Base-by-base conservation (phyloP, 2,113 vertebrate species). In the Collichthys lucidus region DNA sequence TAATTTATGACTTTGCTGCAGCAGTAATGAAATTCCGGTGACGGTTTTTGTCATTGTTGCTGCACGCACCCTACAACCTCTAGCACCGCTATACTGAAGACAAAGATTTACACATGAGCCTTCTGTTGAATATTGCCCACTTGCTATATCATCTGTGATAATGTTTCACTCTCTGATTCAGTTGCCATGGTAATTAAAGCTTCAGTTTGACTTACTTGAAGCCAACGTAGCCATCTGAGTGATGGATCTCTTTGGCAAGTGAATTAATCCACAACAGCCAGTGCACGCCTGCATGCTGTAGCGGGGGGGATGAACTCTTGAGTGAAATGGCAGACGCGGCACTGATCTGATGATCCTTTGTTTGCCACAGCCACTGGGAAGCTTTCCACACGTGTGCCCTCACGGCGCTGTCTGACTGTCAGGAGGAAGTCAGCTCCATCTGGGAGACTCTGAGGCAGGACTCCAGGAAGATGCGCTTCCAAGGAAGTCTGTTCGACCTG, bases 401-500 rank as follows among this genome's bases (percentile, higher is more conserved):
- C 82, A 83, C 85, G 0, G 93, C 72, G 0, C 89, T 96, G 82
- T 92, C 94, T 70, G 88, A 94, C 77, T 95, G 95, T 87, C 91
- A 94, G 84, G 86, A 94, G 80, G 95, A 96, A 89, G 95, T 95
- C 65, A 92, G 88, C 4, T 92, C 92, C 1, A 55, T 94, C 92
- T 96, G 95, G 94, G 95, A 96, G 90, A 93, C 80, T 49, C 90
- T 95, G 82, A 94, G 92, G 87, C 94, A 90, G 63, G 94, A 96
- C 88, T 94, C 93, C 76, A 92, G 5, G 83, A 95, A 96, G 93
- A 92, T 93, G 77, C 91, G 90, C 62, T 96, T 96, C 87, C 95
- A 93, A 89, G 94, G 95, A 63, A 95, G 93, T 83, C 88, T 96
- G 84, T 96, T 95, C 0, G 93, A 96, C 77, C 92, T 95, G 84